Evolutionary conservation across 2,113 vertebrate species (phyloP).

Genomic region (Choloepus hoffmanni): DNA sequence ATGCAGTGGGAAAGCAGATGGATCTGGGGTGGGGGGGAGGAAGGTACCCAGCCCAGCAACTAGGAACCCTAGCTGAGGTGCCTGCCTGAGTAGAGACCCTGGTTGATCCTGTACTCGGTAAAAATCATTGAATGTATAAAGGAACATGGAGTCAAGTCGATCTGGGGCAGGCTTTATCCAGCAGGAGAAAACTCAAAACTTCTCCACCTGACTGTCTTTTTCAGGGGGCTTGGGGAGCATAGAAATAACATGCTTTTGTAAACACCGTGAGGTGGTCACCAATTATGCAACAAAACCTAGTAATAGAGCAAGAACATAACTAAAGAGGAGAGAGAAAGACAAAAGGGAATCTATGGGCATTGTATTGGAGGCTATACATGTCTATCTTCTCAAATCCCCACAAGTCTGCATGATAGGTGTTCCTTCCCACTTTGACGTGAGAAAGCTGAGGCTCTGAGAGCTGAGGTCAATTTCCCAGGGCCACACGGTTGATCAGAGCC

Average conservation of each 20-base stretch:
- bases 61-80: background rate
- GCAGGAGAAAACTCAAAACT: background rate
- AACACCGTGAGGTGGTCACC: background rate
- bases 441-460: background rate
- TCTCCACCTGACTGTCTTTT: background rate
- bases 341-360: background rate
- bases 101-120: background rate
- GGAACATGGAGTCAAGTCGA: background rate
- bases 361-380: background rate
- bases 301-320: fast-evolving
- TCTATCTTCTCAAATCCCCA: background rate
- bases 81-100: background rate
- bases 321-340: background rate
- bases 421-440: background rate
- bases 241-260: background rate
- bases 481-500: fast-evolving
- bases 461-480: background rate
- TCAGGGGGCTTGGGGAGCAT: background rate
- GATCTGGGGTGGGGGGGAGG: background rate
- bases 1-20: background rate
- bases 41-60: background rate
- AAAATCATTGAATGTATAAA: background rate
- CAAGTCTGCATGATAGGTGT: fast-evolving
- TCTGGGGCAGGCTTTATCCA: background rate
- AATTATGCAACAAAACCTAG: background rate